Evolutionary conservation across 1,140 invertebrate species (phyloP).

Genomic region (Drosophila ercepeae): DNA sequence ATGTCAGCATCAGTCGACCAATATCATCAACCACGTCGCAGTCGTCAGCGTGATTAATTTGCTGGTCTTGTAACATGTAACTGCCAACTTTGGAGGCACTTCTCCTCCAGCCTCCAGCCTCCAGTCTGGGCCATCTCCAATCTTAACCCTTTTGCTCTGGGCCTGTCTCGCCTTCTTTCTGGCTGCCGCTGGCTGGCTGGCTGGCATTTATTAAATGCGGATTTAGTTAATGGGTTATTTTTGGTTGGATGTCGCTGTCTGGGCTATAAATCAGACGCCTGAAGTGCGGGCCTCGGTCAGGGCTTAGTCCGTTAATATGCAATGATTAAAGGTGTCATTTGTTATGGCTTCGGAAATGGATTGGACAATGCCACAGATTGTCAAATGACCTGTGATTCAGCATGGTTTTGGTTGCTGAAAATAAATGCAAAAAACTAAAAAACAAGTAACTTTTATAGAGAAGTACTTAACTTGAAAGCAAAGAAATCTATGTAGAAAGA

Average conservation of each 20-base stretch:
- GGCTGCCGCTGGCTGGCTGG: constrained; percentile 15
- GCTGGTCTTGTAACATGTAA: constrained; percentile 66
- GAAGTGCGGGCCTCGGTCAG: constrained; percentile 53
- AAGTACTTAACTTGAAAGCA: no score
- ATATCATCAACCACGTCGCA: constrained; percentile 80
- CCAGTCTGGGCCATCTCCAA: not conserved
- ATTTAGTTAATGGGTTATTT: constrained; percentile 80
- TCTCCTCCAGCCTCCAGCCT: not conserved
- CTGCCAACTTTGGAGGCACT: constrained; percentile 35
- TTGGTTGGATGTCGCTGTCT: constrained; percentile 65
- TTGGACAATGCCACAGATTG: constrained; percentile 12
- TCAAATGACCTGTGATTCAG: constrained; percentile 10
- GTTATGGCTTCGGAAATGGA: constrained; percentile 51
- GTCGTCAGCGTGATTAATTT: constrained; percentile 79
- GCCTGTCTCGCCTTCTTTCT: constrained; percentile 24
- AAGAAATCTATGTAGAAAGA: no score
- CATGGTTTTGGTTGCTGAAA: not conserved
- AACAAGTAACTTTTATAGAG: not conserved
- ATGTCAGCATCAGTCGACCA: constrained; percentile 81
- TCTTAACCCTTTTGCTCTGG: constrained; percentile 22
- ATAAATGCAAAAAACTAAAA: not conserved
- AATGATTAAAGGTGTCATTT: constrained; percentile 81
- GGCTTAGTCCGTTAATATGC: constrained; percentile 73
- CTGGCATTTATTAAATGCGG: constrained; percentile 80
- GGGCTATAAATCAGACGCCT: constrained; percentile 60